Percentiles rank a stretch among this genome's conserved stretches.
Evolutionary conservation across 2,888 invertebrate species (phyloP).

Genomic region (Listrodromus nycthemerus): DNA sequence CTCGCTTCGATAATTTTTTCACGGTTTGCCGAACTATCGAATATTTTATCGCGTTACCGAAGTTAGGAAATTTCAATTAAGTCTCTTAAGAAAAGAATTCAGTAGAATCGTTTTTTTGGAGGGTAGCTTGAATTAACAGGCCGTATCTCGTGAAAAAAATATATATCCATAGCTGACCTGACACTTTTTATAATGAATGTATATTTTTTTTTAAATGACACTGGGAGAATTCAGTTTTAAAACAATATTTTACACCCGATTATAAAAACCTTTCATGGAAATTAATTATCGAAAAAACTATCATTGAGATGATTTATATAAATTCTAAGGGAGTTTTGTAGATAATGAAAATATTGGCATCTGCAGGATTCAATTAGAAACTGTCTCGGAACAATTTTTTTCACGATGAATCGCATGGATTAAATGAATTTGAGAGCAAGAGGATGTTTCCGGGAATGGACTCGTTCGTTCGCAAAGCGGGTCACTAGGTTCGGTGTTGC

Average conservation of each 20-base stretch:
- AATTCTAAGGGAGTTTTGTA: neutral
- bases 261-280: neutral
- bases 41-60: too few species aligned
- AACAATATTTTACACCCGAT: neutral
- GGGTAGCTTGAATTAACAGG: too few species aligned
- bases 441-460: slow-evolving; percentile 55
- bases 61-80: too few species aligned
- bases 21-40: too few species aligned
- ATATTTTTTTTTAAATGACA: neutral
- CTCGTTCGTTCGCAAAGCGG: slow-evolving; percentile 62
- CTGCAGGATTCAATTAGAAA: neutral
- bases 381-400: neutral
- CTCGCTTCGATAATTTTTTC: too few species aligned
- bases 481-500: slow-evolving; percentile 44
- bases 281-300: neutral
- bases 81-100: too few species aligned
- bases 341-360: neutral
- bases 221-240: neutral
- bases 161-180: neutral
- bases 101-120: too few species aligned
- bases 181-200: neutral
- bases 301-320: neutral
- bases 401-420: neutral
- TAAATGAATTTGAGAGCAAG: slow-evolving; percentile 33
- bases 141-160: too few species aligned